A percentile compares a stretch with the other conserved stretches of the same genome.
Evolutionary conservation across 2,797 vertebrate species (phyloP).

Genomic region (Mus minutoides): DNA sequence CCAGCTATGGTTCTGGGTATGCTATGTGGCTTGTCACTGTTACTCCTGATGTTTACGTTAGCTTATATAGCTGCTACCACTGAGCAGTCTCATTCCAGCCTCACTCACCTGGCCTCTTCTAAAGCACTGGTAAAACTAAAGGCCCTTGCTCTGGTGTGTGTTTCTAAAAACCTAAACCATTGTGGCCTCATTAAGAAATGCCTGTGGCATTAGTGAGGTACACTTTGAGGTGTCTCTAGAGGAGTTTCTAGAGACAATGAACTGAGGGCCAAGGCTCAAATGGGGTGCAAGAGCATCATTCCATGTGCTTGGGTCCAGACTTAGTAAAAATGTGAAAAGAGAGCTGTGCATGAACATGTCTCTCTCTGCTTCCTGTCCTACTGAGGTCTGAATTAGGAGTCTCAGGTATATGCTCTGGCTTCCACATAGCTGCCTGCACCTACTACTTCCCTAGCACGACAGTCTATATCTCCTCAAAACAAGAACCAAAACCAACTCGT

Average conservation of each 20-base stretch:
- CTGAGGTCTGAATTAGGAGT: background rate
- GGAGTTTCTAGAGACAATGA: background rate
- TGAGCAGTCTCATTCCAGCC: background rate
- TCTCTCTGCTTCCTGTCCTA: background rate
- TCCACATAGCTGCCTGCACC: rapidly evolving
- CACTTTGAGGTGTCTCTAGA: background rate
- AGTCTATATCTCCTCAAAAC: background rate
- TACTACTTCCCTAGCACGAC: background rate
- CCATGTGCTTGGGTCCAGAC: background rate
- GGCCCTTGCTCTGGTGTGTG: background rate
- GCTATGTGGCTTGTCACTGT: slow-evolving; percentile 33
- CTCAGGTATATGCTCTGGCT: background rate
- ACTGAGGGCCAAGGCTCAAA: background rate
- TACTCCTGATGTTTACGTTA: slow-evolving; percentile 12
- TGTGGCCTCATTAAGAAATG: background rate
- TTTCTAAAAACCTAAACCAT: background rate
- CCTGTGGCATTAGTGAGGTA: background rate
- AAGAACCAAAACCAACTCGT: background rate
- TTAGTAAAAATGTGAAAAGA: background rate
- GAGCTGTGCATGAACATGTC: background rate
- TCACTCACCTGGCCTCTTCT: background rate
- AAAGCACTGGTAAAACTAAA: background rate
- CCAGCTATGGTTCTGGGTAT: slow-evolving; percentile 48
- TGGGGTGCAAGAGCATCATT: background rate
- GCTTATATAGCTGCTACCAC: background rate